Evolutionary conservation across 1,140 invertebrate species (phyloP).

Genomic region (Anadara kagoshimensis): DNA sequence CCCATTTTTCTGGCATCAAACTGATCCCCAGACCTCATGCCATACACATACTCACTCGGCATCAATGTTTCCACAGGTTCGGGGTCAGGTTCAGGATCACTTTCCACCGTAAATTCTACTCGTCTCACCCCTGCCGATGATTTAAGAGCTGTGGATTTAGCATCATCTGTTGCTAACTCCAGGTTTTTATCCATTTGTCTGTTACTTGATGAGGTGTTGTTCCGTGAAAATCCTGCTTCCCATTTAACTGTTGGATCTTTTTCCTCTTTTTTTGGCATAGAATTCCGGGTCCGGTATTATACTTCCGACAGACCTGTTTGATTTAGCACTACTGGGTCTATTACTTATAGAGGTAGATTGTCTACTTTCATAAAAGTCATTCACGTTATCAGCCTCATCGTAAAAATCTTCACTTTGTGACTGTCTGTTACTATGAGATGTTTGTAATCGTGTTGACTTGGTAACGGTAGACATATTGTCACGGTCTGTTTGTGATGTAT

Average conservation of each 20-base stretch:
- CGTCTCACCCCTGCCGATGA: conserved; percentile 8
- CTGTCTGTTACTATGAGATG: neutral
- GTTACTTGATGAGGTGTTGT: conserved; percentile 38
- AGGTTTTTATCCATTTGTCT: neutral
- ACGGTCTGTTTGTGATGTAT: too few relatives aligned
- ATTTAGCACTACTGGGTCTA: conserved; percentile 22
- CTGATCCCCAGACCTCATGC: conserved; percentile 47
- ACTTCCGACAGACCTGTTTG: conserved; percentile 21
- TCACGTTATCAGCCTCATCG: neutral
- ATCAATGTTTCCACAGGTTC: conserved; percentile 47
- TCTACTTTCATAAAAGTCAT: neutral
- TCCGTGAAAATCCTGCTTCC: conserved; percentile 50
- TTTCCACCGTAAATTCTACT: conserved; percentile 7
- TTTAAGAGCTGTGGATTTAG: conserved; percentile 32
- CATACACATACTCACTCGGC: conserved; percentile 63
- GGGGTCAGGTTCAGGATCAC: conserved; percentile 13
- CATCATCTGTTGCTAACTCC: conserved; percentile 37
- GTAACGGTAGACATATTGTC: too few relatives aligned
- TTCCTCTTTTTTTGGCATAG: conserved; percentile 48
- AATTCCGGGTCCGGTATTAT: conserved; percentile 47
- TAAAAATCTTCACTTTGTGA: neutral
- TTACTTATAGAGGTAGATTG: neutral
- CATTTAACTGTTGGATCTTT: conserved; percentile 47
- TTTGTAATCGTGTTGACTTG: neutral
- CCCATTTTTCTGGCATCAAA: conserved; percentile 68